Base-by-base conservation (phyloP, 2,113 vertebrate genomes). In the Colius striatus region DNA sequence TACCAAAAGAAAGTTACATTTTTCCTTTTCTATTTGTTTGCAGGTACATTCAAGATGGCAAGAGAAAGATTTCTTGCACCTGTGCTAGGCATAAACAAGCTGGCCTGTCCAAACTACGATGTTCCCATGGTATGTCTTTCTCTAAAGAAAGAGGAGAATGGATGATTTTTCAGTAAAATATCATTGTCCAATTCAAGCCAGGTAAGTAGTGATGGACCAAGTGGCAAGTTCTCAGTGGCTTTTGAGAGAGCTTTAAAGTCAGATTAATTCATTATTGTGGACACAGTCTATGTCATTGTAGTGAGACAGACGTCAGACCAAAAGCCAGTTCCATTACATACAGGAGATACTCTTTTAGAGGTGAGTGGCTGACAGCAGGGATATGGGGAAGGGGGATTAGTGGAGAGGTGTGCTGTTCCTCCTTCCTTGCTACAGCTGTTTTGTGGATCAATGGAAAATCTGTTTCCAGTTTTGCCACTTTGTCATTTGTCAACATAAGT, bases 381-480 rank as follows among this genome's bases (percentile, higher is more conserved):
- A 89, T 30, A 32, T 50, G 50, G 47, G 41, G 60, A 87, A 92
- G 84, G 23, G 10, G 36, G 47, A 84, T 77, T 81, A 93, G 16
- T 16, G 30, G 43, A 75, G 38, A 88, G 32, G 4, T 74, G 43
- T 74, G 32, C n/a, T 88, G 34, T 79, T 74, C 74, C 86, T 70
- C 72, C 20, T 51, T 88, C n/a, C 47, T 74, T 86, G 65, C 72
- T 78, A 22, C 36, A 92, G 65, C 65, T 82, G 62, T 71, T 91
- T 71, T 30, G n/a, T 54, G 55, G 45, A 88, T 92, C 61, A 90
- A 90, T 74, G 86, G 60, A 78, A 87, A 93, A 78, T 13, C 71
- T 90, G 53, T 75, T 95, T 89, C 89, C 84, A 89, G 53, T 47
- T 92, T 83, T 93, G 82, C 61, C 90, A 89, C 43, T 95, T 87